Conservation (phyloP, 2,113 vertebrate species). For the Myrmophylax atrothorax region DNA sequence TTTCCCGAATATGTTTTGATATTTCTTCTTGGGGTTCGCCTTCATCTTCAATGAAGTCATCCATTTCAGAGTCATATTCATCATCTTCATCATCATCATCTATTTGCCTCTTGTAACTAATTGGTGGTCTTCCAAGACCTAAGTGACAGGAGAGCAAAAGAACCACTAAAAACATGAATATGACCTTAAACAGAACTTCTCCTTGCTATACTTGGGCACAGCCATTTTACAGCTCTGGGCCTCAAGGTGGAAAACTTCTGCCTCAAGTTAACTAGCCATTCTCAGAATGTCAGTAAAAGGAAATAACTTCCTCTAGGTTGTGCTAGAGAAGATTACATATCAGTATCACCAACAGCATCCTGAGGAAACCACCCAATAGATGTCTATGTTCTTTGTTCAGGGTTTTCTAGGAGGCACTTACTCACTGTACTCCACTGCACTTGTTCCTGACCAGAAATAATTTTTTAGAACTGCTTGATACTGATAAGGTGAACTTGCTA, state of each 20-base stretch:
- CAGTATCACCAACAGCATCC: not conserved
- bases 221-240: not conserved
- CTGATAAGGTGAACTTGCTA: not conserved
- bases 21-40: conserved; percentile 90
- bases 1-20: conserved; percentile 95
- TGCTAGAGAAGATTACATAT: not conserved
- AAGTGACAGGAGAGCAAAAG: not conserved
- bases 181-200: not conserved
- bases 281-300: not conserved
- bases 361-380: not conserved
- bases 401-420: not conserved
- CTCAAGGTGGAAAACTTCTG: not conserved
- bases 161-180: not conserved
- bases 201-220: not conserved
- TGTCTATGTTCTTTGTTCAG: not conserved
- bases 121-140: conserved; percentile 80
- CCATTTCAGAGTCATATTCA: conserved; percentile 96
- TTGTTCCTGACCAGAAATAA: not conserved
- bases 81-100: conserved; percentile 88
- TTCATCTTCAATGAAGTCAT: conserved; percentile 95
- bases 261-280: not conserved
- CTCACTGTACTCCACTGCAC: not conserved
- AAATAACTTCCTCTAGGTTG: not conserved
- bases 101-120: conserved; percentile 80
- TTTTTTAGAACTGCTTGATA: not conserved